Base-by-base conservation (phyloP, 2,888 invertebrate genomes). In the Philonicus albiceps region DNA sequence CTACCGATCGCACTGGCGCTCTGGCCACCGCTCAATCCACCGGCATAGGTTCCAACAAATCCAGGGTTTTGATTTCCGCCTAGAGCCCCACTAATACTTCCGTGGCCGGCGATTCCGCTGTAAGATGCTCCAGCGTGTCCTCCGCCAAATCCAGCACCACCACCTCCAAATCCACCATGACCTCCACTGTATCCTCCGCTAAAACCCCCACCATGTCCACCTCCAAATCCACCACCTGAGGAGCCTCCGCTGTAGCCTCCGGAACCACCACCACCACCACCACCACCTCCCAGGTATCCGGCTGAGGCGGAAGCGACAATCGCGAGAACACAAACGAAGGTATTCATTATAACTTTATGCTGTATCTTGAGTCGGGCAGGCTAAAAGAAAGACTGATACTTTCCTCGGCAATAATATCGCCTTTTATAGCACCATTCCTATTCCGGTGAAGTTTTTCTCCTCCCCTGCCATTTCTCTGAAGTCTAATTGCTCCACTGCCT, bases 11-110 rank as follows among this genome's bases (percentile, higher is more conserved):
- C 31, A 22, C 81, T 85, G 6, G 78, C 40, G 55, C 49, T 49
- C 78, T 78, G 43, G 13, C 78, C 78, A 78, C 89, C 87, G 0
- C 80, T 87, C 5, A 87, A 87, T 27, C 88, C 88, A 7, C 88
- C 89, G 31, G 85, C 86, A 3, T 87, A 88, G 8, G 31, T 87
- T 30, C 88, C 88, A 8, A 88, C 89, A 34, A 87, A 86, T 16
- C 87, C 87, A 8, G 87, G 86, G 19, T 87, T 87, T 11, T 87
- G 88, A 7, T 88, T 86, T 30, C 87, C 73, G 34, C 86, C 87
- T 85, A 88, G 84, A 78, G 86, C 88, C 0, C 88, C 88, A 19
- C 88, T 87, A 0, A 87, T 75, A 0, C 88, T 88, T 85, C 86
- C 87, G 16, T 83, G 78, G 6, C 78, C 78, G 11, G 78, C 78